Conservation (phyloP, 2,888 invertebrate genomes). For the Drosophila subsilvestris region DNA sequence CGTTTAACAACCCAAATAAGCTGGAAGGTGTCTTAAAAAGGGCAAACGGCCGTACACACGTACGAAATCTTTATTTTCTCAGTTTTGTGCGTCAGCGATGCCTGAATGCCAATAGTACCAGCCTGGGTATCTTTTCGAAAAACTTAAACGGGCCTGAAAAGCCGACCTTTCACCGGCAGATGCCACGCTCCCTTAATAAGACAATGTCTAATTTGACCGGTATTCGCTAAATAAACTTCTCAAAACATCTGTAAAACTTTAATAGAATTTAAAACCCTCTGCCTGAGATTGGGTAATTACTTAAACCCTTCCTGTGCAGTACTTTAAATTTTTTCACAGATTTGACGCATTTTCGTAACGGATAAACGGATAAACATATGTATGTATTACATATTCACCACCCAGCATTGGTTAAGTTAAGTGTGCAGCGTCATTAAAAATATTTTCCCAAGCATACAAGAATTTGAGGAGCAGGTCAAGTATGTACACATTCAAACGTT, state of each 20-base stretch:
- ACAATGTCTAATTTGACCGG: neutral
- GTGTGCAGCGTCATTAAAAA: neutral
- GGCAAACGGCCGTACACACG: conserved; percentile 45
- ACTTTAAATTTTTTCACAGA: neutral
- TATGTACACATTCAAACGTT: neutral
- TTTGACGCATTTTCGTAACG: neutral
- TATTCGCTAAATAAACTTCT: neutral
- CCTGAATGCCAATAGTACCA: conserved; percentile 5
- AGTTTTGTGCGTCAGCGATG: conserved; percentile 55
- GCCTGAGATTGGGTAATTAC: neutral
- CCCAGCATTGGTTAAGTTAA: neutral
- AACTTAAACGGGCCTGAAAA: neutral
- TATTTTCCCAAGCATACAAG: neutral
- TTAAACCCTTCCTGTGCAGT: neutral
- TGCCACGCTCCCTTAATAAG: neutral
- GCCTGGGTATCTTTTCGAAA: neutral
- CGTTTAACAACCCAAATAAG: conserved; percentile 47
- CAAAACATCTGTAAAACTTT: neutral
- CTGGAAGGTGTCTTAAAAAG: conserved; percentile 21
- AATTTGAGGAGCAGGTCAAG: neutral
- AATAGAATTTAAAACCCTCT: neutral
- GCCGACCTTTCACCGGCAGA: neutral
- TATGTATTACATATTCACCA: neutral
- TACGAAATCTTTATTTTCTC: conserved; percentile 63
- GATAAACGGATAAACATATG: too few species aligned